A percentile compares a stretch with the other conserved stretches of the same genome.
These are phyloP conservation scores for Drosophila suzukii DNA, from an alignment of 1,140 invertebrate genomes.

Conservation along the genomic window DNA sequence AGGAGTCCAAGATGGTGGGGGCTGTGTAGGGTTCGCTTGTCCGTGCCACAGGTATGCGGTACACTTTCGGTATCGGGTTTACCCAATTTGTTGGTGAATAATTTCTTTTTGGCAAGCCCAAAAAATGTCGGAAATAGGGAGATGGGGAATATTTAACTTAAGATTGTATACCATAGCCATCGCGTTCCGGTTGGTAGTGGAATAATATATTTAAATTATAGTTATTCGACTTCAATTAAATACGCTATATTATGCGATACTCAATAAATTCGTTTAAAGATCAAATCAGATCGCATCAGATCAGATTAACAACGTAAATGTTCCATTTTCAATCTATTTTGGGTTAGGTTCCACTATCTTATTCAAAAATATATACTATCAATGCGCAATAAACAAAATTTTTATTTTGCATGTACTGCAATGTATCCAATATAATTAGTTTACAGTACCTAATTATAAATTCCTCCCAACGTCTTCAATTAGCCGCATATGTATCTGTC, in stretches of 20 bases:
- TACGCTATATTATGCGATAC: not conserved
- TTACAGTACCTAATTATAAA: conserved; percentile 27
- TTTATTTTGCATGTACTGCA: not conserved
- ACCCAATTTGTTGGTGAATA: conserved; percentile 16
- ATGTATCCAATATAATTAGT: conserved; percentile 5
- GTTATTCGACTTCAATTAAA: not conserved
- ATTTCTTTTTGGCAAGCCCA: conserved; percentile 31
- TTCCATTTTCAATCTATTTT: not conserved
- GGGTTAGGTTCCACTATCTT: too few relatives aligned
- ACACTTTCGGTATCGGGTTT: conserved; percentile 13
- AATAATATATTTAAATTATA: too few relatives aligned
- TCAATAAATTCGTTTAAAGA: too few relatives aligned
- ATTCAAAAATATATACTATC: not conserved
- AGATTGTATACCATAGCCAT: conserved; percentile 7
- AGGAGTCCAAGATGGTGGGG: conserved; percentile 18
- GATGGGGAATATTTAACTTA: not conserved
- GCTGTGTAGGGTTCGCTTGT: not conserved
- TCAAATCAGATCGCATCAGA: too few relatives aligned
- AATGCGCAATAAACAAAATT: not conserved
- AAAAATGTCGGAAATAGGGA: conserved; percentile 11
- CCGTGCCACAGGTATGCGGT: not conserved
- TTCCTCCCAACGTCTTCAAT: conserved; percentile 25
- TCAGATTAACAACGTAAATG: too few relatives aligned
- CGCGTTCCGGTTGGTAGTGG: too few relatives aligned
- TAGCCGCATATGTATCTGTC: conserved; percentile 14